These are phyloP conservation scores for Piaya cayana DNA, from an alignment of 2,113 vertebrate genomes.

Conservation along the genomic window DNA sequence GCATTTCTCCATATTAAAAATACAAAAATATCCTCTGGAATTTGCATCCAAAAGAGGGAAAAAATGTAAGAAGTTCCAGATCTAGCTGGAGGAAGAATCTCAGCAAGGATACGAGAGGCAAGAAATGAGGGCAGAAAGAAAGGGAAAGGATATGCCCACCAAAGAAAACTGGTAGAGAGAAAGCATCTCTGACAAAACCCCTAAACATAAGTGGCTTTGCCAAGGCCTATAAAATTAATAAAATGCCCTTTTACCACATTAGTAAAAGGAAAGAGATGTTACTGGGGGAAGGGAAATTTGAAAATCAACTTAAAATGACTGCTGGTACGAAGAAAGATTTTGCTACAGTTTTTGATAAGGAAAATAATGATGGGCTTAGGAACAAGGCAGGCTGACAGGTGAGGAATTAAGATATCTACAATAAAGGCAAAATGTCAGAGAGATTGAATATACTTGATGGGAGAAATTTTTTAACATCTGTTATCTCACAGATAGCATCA, in stretches of 20 bases:
- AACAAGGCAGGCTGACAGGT: background rate
- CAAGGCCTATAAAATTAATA: background rate
- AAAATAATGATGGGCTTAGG: background rate
- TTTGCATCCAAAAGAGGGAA: background rate
- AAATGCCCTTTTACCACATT: background rate
- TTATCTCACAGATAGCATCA: background rate
- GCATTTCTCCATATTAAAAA: background rate
- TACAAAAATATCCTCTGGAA: background rate
- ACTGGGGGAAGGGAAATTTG: background rate
- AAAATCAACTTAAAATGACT: background rate
- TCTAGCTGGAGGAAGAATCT: background rate
- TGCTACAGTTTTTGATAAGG: background rate
- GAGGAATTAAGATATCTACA: background rate
- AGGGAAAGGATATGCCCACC: background rate
- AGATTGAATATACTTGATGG: background rate
- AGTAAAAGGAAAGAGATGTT: background rate
- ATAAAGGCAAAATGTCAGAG: background rate
- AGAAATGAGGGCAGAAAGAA: background rate
- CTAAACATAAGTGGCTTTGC: background rate
- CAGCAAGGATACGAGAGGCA: background rate
- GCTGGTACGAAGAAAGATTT: background rate
- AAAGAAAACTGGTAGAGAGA: background rate
- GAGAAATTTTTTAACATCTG: background rate
- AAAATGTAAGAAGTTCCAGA: background rate
- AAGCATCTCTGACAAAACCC: background rate